Evolutionary conservation across 2,113 vertebrate species (phyloP).

Genomic region (Phycodurus eques): DNA sequence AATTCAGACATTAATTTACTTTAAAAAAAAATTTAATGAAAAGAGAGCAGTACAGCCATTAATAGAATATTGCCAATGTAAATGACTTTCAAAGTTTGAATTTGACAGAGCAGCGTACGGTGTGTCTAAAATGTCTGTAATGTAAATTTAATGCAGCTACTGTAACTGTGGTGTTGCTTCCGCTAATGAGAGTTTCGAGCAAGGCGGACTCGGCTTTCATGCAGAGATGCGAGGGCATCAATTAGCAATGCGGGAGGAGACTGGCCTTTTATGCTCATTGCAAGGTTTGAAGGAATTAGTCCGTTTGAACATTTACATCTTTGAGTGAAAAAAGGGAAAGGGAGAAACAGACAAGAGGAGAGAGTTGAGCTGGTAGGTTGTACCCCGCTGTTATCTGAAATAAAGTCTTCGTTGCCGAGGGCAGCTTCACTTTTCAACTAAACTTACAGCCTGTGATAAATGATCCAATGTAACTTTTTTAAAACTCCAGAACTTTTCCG

Average conservation of each 20-base stretch:
- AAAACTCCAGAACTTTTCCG: neutral
- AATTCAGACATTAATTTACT: neutral
- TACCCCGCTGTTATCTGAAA: conserved; percentile 54
- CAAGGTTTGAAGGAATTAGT: conserved; percentile 57
- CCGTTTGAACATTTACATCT: conserved; percentile 66
- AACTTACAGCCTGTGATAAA: conserved; percentile 41
- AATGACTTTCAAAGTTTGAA: conserved; percentile 39
- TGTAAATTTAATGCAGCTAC: conserved; percentile 53
- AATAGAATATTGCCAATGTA: conserved; percentile 4
- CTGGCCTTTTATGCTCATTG: conserved; percentile 50
- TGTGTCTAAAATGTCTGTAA: conserved; percentile 42
- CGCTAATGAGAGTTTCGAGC: conserved; percentile 57
- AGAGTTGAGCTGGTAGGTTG: conserved; percentile 28
- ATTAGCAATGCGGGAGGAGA: conserved; percentile 61
- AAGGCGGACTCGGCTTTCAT: conserved; percentile 45
- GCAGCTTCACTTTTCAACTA: conserved; percentile 43
- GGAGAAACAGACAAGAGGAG: conserved; percentile 17
- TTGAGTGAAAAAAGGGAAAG: conserved; percentile 27
- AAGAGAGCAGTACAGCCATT: neutral
- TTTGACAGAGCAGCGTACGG: conserved; percentile 30
- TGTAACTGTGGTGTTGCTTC: conserved; percentile 42
- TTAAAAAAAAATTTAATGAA: neutral
- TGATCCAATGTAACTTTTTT: conserved; percentile 33
- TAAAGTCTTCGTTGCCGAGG: conserved; percentile 43
- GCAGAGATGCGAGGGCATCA: conserved; percentile 52